Percentiles rank a stretch among this genome's conserved stretches.
Conservation (phyloP, 2,888 invertebrate species). For the Sacculina carcini region DNA sequence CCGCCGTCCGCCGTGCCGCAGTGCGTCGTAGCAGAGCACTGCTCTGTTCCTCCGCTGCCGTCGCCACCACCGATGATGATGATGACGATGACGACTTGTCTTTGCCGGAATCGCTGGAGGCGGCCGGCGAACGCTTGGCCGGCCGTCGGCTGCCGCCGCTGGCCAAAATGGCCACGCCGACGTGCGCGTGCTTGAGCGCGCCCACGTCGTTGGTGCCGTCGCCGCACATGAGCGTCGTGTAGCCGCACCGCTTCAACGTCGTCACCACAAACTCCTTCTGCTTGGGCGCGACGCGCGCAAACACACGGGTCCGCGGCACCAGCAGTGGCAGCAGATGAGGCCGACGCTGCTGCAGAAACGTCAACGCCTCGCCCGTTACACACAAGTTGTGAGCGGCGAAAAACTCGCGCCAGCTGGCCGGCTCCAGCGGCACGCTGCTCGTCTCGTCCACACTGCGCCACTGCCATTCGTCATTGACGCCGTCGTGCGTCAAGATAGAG, state of each 20-base stretch:
- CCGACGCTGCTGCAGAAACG: constrained; percentile 36
- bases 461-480: constrained; percentile 28
- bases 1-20: too few species aligned
- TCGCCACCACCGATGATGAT: too few species aligned
- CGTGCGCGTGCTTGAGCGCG: constrained; percentile 91
- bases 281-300: constrained; percentile 91
- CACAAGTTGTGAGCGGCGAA: constrained; percentile 61
- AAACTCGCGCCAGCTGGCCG: constrained; percentile 13
- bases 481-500: constrained; percentile 30
- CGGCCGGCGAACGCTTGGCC: constrained; percentile 6
- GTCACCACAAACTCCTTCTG: constrained; percentile 92
- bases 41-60: too few species aligned
- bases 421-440: constrained; percentile 26
- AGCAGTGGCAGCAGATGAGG: constrained; percentile 36
- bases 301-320: constrained; percentile 65
- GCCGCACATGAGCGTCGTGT: constrained; percentile 88
- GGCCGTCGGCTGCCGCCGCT: constrained; percentile 34
- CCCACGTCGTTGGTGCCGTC: constrained; percentile 99
- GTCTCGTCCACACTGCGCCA: constrained; percentile 54
- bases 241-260: constrained; percentile 60
- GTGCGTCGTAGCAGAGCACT: too few species aligned
- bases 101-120: constrained; percentile 10
- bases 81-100: too few species aligned
- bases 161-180: constrained; percentile 68
- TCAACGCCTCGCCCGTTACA: constrained; percentile 68